Evolutionary conservation across 1,140 invertebrate genomes (phyloP), one percentile per base, ranked within the genome.

Genomic region (Brachionus manjavacas): DNA sequence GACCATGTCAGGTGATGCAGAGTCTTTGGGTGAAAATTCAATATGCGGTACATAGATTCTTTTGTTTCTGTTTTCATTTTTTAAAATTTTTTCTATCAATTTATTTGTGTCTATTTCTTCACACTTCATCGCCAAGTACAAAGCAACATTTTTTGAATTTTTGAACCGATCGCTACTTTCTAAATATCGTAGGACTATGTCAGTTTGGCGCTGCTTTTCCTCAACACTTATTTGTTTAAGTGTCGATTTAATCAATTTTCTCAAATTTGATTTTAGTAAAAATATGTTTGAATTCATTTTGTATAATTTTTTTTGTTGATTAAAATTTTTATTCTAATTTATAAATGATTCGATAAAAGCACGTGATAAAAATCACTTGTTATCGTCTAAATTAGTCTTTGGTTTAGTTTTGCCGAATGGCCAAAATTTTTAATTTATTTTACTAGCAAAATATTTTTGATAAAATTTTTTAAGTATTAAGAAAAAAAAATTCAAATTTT

Each of bases 21-120:
- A 11, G 14, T 64, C 35, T 20, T 68, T 81, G 2, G 49, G 6
- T 3, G n/a, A 31, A 20, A 81, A 43, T 20, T 81, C 79, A 11
- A 81, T 64, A 46, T 81, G 52, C n/a, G 79, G 79, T 7, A 81
- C 79, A 68, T 64, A 81, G 1, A 81, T 81, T 35, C 25, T 16
- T 46, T 81, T 81, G 41, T 39, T 64, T 64, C 41, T 3, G 9
- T n/a, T 20, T 28, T 60, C n/a, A 28, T 55, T n/a, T 20, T 20
- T 55, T 31, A 81, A 25, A 28, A 81, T 20, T 20, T 64, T 60
- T 68, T 81, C 52, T 39, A 81, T 81, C 16, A 81, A 64, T 28
- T 52, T 52, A 25, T 41, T 43, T 16, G 79, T 81, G 31, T 81
- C 79, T 64, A 81, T 68, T 81, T 81, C 79, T 81, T 81, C 79